These are phyloP conservation scores for Zaprionus davidi DNA, from an alignment of 1,140 invertebrate genomes.

Conservation along the genomic window DNA sequence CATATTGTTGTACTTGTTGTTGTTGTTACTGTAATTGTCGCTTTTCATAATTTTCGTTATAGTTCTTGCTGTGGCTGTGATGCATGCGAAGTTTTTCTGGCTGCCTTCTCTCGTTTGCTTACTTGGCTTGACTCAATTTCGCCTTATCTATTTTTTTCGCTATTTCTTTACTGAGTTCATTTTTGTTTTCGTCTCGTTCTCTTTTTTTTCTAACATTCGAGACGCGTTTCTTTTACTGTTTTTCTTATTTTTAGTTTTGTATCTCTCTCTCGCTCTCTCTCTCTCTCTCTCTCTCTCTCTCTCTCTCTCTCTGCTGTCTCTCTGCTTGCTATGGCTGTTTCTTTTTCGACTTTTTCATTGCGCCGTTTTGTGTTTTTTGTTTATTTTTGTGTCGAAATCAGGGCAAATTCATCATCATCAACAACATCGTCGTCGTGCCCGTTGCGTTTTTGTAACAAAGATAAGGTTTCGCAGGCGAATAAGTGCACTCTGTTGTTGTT, in stretches of 20 bases:
- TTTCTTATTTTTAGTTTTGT: slow-evolving; percentile 45
- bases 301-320: slow-evolving; percentile 13
- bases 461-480: slow-evolving; percentile 72
- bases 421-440: slow-evolving; percentile 69
- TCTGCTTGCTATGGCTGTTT: background rate
- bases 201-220: slow-evolving; percentile 37
- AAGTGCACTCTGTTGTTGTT: slow-evolving; percentile 57
- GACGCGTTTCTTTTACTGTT: slow-evolving; percentile 30
- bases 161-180: slow-evolving; percentile 48
- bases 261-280: slow-evolving; percentile 16
- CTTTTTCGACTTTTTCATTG: slow-evolving; percentile 9
- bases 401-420: slow-evolving; percentile 82
- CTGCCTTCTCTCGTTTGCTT: slow-evolving; percentile 62
- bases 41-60: slow-evolving; percentile 54
- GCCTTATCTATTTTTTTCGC: slow-evolving; percentile 75
- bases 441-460: slow-evolving; percentile 72
- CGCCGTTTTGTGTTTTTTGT: slow-evolving; percentile 51
- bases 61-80: slow-evolving; percentile 45
- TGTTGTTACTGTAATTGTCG: slow-evolving; percentile 31
- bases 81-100: slow-evolving; percentile 65
- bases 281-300: slow-evolving; percentile 8
- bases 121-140: slow-evolving; percentile 68
- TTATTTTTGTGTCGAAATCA: slow-evolving; percentile 82
- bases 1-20: slow-evolving; percentile 19
- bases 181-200: slow-evolving; percentile 6